Conservation (phyloP, 2,888 invertebrate genomes). For the Macaria notata region DNA sequence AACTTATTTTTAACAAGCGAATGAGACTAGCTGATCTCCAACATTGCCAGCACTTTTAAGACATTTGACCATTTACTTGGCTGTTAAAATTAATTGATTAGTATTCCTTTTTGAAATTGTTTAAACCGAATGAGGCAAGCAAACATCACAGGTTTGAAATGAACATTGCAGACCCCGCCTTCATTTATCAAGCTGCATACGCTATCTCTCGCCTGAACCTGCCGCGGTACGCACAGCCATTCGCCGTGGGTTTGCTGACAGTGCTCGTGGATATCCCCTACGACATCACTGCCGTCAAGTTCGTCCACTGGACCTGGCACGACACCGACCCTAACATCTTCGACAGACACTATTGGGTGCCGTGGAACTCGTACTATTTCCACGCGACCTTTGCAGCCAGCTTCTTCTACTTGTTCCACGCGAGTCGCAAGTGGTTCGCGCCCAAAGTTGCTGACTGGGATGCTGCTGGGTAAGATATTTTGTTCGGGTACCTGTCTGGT, state of each 20-base stretch:
- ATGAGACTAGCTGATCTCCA: too few relatives aligned
- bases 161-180: constrained; percentile 76
- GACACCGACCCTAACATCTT: constrained; percentile 86
- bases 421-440: constrained; percentile 77
- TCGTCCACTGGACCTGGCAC: constrained; percentile 93
- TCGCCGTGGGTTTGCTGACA: constrained; percentile 86
- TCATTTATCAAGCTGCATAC: constrained; percentile 83
- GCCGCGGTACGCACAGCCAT: constrained; percentile 82
- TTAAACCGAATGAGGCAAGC: too few relatives aligned
- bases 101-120: too few relatives aligned
- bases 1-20: too few relatives aligned
- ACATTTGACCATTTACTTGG: too few relatives aligned
- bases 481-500: not conserved
- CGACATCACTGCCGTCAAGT: constrained; percentile 89
- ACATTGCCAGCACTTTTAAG: too few relatives aligned
- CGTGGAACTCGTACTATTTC: constrained; percentile 93
- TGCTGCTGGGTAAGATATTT: constrained; percentile 70
- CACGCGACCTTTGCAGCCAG: constrained; percentile 89
- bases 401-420: constrained; percentile 86
- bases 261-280: constrained; percentile 90
- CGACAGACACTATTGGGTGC: constrained; percentile 91
- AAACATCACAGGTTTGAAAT: too few relatives aligned
- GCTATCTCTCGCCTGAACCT: constrained; percentile 81
- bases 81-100: too few relatives aligned
- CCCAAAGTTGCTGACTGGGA: constrained; percentile 82